Conservation (phyloP, 2,113 vertebrate species). For the Callithrix jacchus region DNA sequence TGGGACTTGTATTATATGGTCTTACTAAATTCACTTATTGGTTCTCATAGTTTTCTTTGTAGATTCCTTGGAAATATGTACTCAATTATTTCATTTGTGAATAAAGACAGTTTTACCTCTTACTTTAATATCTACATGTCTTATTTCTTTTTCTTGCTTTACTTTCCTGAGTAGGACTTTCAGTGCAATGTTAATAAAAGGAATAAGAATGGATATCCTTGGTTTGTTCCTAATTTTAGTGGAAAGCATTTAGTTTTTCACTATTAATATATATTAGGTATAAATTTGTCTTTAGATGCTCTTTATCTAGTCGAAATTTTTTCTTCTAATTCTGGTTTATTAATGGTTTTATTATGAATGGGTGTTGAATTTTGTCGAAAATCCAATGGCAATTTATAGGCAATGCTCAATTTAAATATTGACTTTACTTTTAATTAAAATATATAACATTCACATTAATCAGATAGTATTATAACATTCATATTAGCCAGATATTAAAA, state of each 20-base stretch:
- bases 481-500: not conserved
- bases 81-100: not conserved
- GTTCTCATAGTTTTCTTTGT: not conserved
- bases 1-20: not conserved
- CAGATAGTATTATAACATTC: not conserved
- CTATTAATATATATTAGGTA: not conserved
- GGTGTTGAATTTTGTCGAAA: not conserved
- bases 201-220: not conserved
- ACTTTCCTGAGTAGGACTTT: not conserved
- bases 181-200: not conserved
- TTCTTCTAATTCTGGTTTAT: not conserved
- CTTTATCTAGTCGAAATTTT: conserved; percentile 5
- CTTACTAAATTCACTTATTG: not conserved
- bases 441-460: not conserved
- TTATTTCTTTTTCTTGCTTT: not conserved
- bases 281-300: not conserved
- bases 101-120: not conserved
- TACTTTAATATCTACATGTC: not conserved
- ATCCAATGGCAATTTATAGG: not conserved
- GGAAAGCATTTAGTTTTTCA: not conserved
- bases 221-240: not conserved
- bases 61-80: not conserved
- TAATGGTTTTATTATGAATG: not conserved
- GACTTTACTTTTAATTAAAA: conserved; percentile 24
- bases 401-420: not conserved